These are phyloP conservation scores for Aspidapion aeneum DNA, from an alignment of 2,888 invertebrate genomes.

Conservation along the genomic window DNA sequence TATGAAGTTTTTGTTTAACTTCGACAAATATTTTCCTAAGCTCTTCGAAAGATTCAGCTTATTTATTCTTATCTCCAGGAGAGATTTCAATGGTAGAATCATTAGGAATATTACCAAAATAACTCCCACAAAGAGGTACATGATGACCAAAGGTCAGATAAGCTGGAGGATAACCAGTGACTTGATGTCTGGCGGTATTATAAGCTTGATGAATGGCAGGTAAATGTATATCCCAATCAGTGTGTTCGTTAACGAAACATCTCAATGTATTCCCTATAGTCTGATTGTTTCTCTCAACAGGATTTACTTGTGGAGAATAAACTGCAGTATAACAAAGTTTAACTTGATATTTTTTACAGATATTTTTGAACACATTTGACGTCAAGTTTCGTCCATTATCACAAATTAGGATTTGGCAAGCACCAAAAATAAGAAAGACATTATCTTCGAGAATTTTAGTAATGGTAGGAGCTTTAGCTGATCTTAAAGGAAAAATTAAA, in stretches of 20 bases:
- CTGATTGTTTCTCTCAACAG: slow-evolving; percentile 11
- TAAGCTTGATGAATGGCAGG: slow-evolving; percentile 10
- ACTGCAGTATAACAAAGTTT: neutral
- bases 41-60: neutral
- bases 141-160: slow-evolving; percentile 3
- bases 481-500: slow-evolving; percentile 26
- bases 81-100: neutral
- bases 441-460: slow-evolving; percentile 11
- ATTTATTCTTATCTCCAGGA: neutral
- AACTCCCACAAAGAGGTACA: neutral
- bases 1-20: neutral
- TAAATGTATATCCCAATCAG: slow-evolving; percentile 16
- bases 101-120: neutral
- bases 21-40: neutral
- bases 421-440: slow-evolving; percentile 30
- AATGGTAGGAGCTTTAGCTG: neutral
- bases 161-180: slow-evolving; percentile 4
- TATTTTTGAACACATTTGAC: slow-evolving; percentile 3
- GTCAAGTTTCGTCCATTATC: slow-evolving; percentile 34
- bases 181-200: slow-evolving; percentile 11
- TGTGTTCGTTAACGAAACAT: slow-evolving; percentile 17
- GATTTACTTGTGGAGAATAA: slow-evolving; percentile 15
- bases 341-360: neutral
- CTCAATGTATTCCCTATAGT: slow-evolving; percentile 8
- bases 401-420: slow-evolving; percentile 26